Percentiles rank a stretch among this genome's conserved stretches.
Conservation (phyloP, 2,113 vertebrate genomes). For the Litocranius walleri region DNA sequence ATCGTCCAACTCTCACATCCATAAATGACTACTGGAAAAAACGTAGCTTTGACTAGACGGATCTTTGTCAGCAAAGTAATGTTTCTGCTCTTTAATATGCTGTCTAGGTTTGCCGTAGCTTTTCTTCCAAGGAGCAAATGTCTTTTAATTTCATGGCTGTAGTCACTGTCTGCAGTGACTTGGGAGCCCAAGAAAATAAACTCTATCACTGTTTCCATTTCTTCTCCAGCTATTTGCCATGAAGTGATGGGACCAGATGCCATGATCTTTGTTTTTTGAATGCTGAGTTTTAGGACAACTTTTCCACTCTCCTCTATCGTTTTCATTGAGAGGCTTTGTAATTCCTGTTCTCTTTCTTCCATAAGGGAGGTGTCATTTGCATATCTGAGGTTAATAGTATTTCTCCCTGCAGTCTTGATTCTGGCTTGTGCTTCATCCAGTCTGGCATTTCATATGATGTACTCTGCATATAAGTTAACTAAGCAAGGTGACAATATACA, state of each 20-base stretch:
- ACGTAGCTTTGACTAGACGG: fast-evolving
- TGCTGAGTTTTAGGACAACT: background rate
- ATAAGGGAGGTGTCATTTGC: background rate
- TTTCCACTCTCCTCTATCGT: background rate
- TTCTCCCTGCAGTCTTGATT: background rate
- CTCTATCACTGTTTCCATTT: background rate
- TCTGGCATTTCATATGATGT: background rate
- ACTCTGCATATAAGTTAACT: background rate
- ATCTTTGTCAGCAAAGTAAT: background rate
- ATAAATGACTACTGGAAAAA: background rate
- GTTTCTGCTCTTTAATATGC: background rate
- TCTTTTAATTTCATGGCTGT: background rate
- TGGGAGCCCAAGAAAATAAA: background rate
- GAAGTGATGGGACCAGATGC: background rate
- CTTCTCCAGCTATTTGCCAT: background rate
- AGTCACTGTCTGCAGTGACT: background rate
- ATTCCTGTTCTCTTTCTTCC: background rate
- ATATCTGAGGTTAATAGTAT: background rate
- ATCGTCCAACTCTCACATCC: background rate
- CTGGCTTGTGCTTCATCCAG: background rate
- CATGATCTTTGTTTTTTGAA: background rate
- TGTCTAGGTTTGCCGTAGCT: background rate
- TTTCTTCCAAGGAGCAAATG: background rate
- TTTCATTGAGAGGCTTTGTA: background rate
- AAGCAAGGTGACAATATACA: background rate